phyloP scores from a whole-genome alignment of 2,797 vertebrate genomes.

The Neostethus bicornis region DNA sequence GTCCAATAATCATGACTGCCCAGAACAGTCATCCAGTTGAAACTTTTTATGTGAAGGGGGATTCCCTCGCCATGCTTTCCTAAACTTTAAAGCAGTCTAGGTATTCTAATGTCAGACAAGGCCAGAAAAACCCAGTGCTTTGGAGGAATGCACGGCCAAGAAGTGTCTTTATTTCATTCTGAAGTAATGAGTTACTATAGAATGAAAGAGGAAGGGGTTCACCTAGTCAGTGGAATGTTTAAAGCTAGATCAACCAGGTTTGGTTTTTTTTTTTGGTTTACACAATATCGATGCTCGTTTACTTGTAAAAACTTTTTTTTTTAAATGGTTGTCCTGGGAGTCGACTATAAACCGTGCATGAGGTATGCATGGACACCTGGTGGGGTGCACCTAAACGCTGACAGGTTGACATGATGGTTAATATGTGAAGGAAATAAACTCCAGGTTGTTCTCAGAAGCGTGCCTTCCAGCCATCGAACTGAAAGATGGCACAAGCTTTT shows the following conservation, averaged over 20 bases:
- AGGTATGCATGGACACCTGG: not conserved
- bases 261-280: no score
- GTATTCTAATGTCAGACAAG: not conserved
- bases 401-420: not conserved
- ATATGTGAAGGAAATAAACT: slow-evolving; percentile 5
- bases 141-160: not conserved
- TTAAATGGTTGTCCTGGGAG: no score
- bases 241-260: no score
- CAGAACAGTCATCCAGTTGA: slow-evolving; percentile 8
- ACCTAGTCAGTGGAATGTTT: no score
- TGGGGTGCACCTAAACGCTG: not conserved
- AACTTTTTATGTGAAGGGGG: not conserved
- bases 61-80: not conserved
- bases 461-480: slow-evolving; percentile 1
- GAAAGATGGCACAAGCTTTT: not conserved
- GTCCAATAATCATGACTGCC: slow-evolving; percentile 26
- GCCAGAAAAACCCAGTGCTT: not conserved
- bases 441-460: not conserved
- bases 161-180: no score
- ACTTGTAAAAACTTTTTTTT: no score
- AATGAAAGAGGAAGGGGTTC: no score
- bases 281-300: no score
- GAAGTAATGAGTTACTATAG: no score
- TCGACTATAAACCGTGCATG: not conserved
- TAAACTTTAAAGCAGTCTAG: not conserved